These are phyloP conservation scores for Spodoptera picta DNA, from an alignment of 2,888 invertebrate species.

Conservation along the genomic window DNA sequence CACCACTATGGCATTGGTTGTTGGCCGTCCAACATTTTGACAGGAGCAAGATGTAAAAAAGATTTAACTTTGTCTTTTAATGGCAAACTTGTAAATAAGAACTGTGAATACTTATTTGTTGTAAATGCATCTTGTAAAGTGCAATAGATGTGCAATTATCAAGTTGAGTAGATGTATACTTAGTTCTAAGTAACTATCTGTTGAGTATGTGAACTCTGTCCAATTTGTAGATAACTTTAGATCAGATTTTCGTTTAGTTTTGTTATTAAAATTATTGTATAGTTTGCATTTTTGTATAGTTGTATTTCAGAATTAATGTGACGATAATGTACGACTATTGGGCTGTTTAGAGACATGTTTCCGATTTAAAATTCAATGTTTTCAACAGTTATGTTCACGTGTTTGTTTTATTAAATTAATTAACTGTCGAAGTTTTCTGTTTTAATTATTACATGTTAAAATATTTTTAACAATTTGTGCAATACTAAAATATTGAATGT, in stretches of 20 bases:
- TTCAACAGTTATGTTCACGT: conserved; percentile 12
- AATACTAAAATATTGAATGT: conserved; percentile 49
- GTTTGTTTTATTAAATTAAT: conserved; percentile 19
- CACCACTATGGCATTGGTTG: not conserved
- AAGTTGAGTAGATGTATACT: conserved; percentile 87
- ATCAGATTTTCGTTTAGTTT: conserved; percentile 57
- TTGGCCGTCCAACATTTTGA: conserved; percentile 12
- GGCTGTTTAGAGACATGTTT: not conserved
- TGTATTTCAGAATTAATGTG: conserved; percentile 21
- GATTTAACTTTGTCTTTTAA: conserved; percentile 25
- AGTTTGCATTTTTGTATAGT: conserved; percentile 41
- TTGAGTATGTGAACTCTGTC: conserved; percentile 81
- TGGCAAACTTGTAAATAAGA: conserved; percentile 73
- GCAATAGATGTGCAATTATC: conserved; percentile 87
- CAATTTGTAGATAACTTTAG: conserved; percentile 76
- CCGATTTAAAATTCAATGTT: conserved; percentile 1
- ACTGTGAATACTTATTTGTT: conserved; percentile 85
- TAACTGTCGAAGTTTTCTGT: too few species aligned
- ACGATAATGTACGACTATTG: not conserved
- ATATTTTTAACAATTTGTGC: conserved; percentile 46
- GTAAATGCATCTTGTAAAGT: conserved; percentile 88
- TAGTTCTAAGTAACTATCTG: conserved; percentile 75
- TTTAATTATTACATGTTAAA: not conserved
- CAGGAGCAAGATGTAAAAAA: conserved; percentile 29
- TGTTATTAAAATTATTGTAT: conserved; percentile 37